Percentiles rank a stretch among this genome's conserved stretches.
phyloP scores from a whole-genome alignment of 2,888 invertebrate genomes.

The Notodonta dromedarius region DNA sequence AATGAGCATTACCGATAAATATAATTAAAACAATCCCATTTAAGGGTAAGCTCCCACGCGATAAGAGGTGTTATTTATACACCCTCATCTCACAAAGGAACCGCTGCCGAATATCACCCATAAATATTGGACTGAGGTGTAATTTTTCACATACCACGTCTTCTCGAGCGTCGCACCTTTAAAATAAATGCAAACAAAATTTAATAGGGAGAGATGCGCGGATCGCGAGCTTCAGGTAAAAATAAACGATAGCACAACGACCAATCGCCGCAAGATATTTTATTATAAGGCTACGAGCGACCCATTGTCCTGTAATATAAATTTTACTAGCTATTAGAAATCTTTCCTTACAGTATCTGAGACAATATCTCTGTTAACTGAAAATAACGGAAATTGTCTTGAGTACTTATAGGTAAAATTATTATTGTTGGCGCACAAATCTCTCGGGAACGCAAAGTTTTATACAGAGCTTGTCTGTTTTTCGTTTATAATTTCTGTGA shows the following conservation, averaged over 20 bases:
- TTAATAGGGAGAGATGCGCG: slow-evolving; percentile 84
- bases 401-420: slow-evolving; percentile 13
- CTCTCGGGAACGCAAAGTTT: slow-evolving; percentile 32
- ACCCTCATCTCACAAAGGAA: slow-evolving; percentile 82
- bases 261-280: slow-evolving; percentile 75
- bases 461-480: slow-evolving; percentile 20
- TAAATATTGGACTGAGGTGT: slow-evolving; percentile 84
- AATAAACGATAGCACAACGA: slow-evolving; percentile 77
- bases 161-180: slow-evolving; percentile 83
- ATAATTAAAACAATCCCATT: slow-evolving; percentile 83
- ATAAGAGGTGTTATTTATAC: slow-evolving; percentile 84
- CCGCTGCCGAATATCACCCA: slow-evolving; percentile 85
- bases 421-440: slow-evolving; percentile 8
- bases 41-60: slow-evolving; percentile 83
- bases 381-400: slow-evolving; percentile 16
- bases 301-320: slow-evolving; percentile 42
- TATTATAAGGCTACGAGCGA: slow-evolving; percentile 53
- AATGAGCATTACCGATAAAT: slow-evolving; percentile 71
- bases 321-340: slow-evolving; percentile 42
- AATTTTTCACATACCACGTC: slow-evolving; percentile 85
- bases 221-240: slow-evolving; percentile 80
- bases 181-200: slow-evolving; percentile 85
- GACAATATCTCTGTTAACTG: slow-evolving; percentile 21
- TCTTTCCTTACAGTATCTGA: slow-evolving; percentile 18
- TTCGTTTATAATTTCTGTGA: slow-evolving; percentile 45